Conservation (phyloP, 2,888 invertebrate genomes). For the Mythimna impura region DNA sequence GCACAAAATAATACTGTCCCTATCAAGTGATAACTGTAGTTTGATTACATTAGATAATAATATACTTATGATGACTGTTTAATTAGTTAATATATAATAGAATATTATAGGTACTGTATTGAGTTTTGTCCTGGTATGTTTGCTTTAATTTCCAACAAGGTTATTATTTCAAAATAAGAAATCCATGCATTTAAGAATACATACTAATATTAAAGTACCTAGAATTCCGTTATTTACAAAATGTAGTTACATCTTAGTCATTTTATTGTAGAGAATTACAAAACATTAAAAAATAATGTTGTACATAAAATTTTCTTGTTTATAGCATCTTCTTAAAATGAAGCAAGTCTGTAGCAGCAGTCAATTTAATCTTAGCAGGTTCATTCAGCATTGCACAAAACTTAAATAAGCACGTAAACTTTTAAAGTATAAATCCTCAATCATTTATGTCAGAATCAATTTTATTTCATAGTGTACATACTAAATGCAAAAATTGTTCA, state of each 20-base stretch:
- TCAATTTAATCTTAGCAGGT: slow-evolving; percentile 11
- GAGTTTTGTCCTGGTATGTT: slow-evolving; percentile 18
- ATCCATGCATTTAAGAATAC: slow-evolving; percentile 35
- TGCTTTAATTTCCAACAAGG: slow-evolving; percentile 13
- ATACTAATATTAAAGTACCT: not conserved
- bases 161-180: slow-evolving; percentile 16
- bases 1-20: slow-evolving; percentile 55
- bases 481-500: slow-evolving; percentile 24
- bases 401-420: slow-evolving; percentile 5
- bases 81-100: slow-evolving; percentile 18
- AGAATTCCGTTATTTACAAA: slow-evolving; percentile 11
- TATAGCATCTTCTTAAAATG: not conserved
- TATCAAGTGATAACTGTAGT: slow-evolving; percentile 52
- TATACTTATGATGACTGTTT: slow-evolving; percentile 35
- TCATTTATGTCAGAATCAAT: slow-evolving; percentile 1
- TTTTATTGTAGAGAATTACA: slow-evolving; percentile 1
- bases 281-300: slow-evolving; percentile 1
- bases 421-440: slow-evolving; percentile 7
- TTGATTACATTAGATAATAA: slow-evolving; percentile 26
- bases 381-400: slow-evolving; percentile 28
- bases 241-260: slow-evolving; percentile 16
- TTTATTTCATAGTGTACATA: slow-evolving; percentile 24
- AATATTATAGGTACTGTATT: slow-evolving; percentile 6
- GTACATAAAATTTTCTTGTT: not conserved
- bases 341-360: slow-evolving; percentile 10